Evolutionary conservation across 2,888 invertebrate genomes (phyloP), one percentile per base, ranked within the genome.

Genomic region (Macrosiphum euphorbiae): DNA sequence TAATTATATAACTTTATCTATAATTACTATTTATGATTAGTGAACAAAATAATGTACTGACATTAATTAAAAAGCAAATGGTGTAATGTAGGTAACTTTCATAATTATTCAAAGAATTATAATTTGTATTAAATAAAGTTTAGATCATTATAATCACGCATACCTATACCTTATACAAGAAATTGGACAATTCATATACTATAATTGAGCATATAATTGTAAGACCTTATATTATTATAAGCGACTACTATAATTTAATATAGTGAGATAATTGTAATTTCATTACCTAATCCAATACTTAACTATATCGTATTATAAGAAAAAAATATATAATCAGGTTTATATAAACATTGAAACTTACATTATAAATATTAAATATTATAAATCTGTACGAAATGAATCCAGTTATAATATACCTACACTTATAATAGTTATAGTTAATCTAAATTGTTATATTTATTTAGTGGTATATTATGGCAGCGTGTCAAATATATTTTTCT

Each of bases 201-300:
- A 78, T 78, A 35, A 78, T 16, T 8, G 16, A 78, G 16, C 11
- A n/a, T 28, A 67, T 28, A 67, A n/a, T 78, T 16, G 5, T 78
- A 78, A 78, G 67, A 5, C 13, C 67, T 44, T 20, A 78, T 16
- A 24, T 35, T 16, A 24, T 35, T 20, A 78, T 16, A 78, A 35
- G n/a, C 35, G 16, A 26, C 67, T 78, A 78, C 67, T 78, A 78
- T 78, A 78, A 78, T 78, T 78, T 78, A 78, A 78, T 78, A 78
- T 78, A 16, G 16, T 78, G 16, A 78, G 35, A 78, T 78, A 78
- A 78, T 78, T 78, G n/a, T 35, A 78, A 78, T 7, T 78, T 78
- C 67, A 78, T 78, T 35, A 78, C 1, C 20, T 78, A 0, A 20
- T 16, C 1, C 16, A 78, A 78, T n/a, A 67, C 35, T 78, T 16